Conservation (phyloP, 2,113 vertebrate genomes). For the Rhinoderma darwinii region DNA sequence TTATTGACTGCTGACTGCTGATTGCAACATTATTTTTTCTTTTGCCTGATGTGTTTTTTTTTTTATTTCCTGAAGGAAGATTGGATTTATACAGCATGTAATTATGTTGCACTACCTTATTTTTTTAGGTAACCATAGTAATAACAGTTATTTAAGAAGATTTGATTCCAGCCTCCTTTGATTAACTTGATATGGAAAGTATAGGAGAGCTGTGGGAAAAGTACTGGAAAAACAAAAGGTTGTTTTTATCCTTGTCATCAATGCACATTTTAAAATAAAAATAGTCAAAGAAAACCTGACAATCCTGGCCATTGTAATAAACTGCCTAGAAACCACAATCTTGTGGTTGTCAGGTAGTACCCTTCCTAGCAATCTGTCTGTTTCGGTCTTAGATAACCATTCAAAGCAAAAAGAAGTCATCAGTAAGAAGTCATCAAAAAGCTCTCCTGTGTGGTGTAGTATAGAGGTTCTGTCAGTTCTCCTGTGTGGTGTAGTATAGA, state of each 20-base stretch:
- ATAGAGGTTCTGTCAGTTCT: no score
- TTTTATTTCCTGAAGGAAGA: not conserved
- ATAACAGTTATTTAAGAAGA: constrained; percentile 39
- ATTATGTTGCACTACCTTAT: constrained; percentile 16
- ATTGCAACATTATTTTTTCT: constrained; percentile 31
- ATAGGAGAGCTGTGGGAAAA: not conserved
- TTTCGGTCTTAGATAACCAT: no score
- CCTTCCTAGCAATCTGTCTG: no score
- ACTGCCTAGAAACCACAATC: no score
- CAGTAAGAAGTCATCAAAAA: no score
- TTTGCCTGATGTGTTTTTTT: constrained; percentile 24
- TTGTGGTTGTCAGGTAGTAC: no score
- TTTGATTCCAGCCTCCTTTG: not conserved
- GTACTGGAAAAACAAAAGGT: not conserved
- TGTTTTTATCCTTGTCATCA: not conserved
- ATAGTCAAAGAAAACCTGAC: not conserved
- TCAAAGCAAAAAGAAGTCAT: no score
- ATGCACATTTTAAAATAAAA: not conserved
- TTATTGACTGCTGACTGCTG: not conserved
- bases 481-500: no score
- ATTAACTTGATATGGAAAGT: constrained; percentile 22
- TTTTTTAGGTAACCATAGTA: constrained; percentile 50
- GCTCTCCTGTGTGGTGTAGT: no score
- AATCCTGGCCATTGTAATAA: no score
- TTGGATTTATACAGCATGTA: constrained; percentile 7